Conservation (phyloP, 2,888 invertebrate species). For the Spilosoma lubricipeda region DNA sequence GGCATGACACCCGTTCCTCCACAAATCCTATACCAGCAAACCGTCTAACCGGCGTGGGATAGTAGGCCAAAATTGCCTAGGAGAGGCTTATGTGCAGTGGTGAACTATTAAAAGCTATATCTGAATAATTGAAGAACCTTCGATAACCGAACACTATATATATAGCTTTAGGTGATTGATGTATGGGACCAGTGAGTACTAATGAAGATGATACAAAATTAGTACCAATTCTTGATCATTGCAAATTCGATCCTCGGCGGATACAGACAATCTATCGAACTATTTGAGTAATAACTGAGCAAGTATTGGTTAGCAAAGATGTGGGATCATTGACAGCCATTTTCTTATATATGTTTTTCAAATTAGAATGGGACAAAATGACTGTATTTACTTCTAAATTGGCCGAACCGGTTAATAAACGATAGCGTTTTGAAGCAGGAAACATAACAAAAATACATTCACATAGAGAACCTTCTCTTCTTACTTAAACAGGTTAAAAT, state of each 20-base stretch:
- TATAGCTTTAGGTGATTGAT: background rate
- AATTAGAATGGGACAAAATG: background rate
- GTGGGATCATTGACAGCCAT: background rate
- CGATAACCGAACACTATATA: background rate
- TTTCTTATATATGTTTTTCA: background rate
- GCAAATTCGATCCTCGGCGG: conserved; percentile 35
- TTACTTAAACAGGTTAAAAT: too few species aligned
- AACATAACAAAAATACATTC: background rate
- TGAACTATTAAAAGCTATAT: too few species aligned
- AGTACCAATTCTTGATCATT: conserved; percentile 12
- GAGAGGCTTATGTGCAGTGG: too few species aligned
- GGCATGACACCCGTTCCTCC: too few species aligned
- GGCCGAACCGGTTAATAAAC: background rate
- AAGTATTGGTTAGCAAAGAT: conserved; percentile 28
- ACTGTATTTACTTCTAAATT: too few species aligned
- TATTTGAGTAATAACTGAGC: conserved; percentile 11
- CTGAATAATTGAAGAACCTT: too few species aligned
- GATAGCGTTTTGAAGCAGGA: background rate
- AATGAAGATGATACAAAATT: conserved; percentile 33
- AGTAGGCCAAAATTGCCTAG: too few species aligned
- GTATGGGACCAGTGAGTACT: conserved; percentile 1
- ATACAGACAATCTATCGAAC: conserved; percentile 37
- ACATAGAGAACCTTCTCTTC: background rate
- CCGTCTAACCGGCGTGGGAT: too few species aligned
- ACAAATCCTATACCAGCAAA: too few species aligned